A percentile compares a stretch with the other conserved stretches of the same genome.
These are phyloP conservation scores for Odontomyia ornata DNA, from an alignment of 2,888 invertebrate species.

Conservation along the genomic window DNA sequence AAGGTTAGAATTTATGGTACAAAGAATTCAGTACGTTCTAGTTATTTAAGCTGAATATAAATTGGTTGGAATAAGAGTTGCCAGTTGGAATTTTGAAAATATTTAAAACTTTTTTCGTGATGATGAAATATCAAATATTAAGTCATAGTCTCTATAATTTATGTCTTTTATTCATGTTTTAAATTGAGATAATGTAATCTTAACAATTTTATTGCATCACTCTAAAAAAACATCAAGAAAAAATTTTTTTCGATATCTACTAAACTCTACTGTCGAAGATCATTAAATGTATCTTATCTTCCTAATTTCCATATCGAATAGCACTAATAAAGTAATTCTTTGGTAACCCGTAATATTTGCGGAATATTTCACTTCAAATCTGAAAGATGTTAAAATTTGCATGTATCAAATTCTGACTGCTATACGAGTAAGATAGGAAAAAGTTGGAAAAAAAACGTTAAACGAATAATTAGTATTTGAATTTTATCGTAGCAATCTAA, in stretches of 20 bases:
- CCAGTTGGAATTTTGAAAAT: neutral
- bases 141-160: too few relatives aligned
- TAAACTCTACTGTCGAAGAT: too few relatives aligned
- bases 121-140: too few relatives aligned
- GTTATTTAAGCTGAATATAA: neutral
- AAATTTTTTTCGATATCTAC: too few relatives aligned
- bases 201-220: too few relatives aligned
- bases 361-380: neutral
- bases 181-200: too few relatives aligned
- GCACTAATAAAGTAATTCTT: neutral
- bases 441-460: neutral
- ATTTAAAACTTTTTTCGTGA: constrained; percentile 2
- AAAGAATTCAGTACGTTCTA: neutral
- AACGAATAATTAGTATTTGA: constrained; percentile 2
- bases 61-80: neutral
- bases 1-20: neutral
- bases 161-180: too few relatives aligned
- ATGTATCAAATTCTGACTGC: too few relatives aligned
- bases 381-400: neutral
- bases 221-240: too few relatives aligned
- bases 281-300: neutral
- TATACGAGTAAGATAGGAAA: neutral
- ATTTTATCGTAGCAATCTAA: neutral
- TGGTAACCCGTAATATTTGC: neutral
- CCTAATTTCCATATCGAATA: neutral